phyloP scores from a whole-genome alignment of 2,797 vertebrate genomes.

The Muscicapa comitata region DNA sequence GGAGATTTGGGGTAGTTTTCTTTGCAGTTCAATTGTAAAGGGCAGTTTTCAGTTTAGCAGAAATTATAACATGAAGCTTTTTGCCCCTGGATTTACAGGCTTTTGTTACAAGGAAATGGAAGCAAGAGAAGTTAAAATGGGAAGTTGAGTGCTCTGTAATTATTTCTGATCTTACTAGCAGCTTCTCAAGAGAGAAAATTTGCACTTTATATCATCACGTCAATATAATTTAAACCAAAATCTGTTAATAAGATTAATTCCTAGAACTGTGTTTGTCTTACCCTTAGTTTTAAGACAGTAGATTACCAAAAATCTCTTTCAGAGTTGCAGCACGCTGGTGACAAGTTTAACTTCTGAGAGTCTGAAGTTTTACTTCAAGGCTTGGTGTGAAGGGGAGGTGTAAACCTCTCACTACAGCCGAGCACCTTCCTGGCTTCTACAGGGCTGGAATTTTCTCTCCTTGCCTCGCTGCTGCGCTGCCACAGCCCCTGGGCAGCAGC shows the following conservation, averaged over 20 bases:
- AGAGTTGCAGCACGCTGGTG: not conserved
- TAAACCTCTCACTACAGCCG: fast-evolving
- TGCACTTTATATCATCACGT: not conserved
- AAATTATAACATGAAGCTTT: not conserved
- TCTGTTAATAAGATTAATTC: not conserved
- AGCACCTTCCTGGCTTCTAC: not conserved
- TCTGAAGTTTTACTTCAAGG: not conserved
- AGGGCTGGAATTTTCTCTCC: not conserved
- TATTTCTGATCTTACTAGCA: not conserved
- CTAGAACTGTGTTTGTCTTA: not conserved
- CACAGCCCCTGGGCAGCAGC: not conserved
- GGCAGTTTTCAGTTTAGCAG: fast-evolving
- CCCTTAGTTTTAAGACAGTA: not conserved
- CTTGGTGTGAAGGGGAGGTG: not conserved
- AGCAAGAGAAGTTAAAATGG: not conserved
- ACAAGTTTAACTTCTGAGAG: not conserved
- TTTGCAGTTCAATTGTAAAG: not conserved
- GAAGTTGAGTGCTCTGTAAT: not conserved
- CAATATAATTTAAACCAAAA: not conserved
- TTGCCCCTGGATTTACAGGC: not conserved
- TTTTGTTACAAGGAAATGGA: not conserved
- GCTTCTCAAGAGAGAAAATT: not conserved
- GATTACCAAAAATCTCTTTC: not conserved
- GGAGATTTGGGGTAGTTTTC: not conserved
- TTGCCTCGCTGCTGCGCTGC: fast-evolving